Percentiles rank a stretch among this genome's conserved stretches.
These are phyloP conservation scores for Plestiodon gilberti DNA, from an alignment of 2,113 vertebrate genomes.

Conservation along the genomic window DNA sequence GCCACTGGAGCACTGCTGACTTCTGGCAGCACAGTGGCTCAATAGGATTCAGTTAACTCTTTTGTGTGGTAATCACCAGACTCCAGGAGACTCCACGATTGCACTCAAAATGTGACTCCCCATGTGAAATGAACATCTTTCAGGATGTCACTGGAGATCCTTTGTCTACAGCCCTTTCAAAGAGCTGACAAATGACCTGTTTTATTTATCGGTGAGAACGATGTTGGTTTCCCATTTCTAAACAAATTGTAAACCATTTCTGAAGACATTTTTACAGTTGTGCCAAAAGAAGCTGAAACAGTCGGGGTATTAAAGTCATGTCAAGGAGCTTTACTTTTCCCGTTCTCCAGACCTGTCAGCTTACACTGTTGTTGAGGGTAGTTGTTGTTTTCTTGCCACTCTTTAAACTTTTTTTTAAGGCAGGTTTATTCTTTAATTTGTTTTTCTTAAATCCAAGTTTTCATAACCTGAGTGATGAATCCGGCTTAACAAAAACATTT, in stretches of 20 bases:
- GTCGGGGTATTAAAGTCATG: constrained; percentile 40
- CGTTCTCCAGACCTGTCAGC: constrained; percentile 44
- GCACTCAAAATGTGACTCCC: not conserved
- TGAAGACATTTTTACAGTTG: not conserved
- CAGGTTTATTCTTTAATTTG: not conserved
- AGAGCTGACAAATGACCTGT: not conserved
- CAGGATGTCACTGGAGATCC: not conserved
- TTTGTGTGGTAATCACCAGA: no score
- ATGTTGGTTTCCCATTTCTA: not conserved
- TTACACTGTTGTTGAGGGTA: not conserved
- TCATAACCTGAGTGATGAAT: constrained; percentile 63
- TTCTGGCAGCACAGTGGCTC: not conserved
- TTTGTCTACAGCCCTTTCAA: not conserved
- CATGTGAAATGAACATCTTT: not conserved
- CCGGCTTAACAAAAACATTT: constrained; percentile 63
- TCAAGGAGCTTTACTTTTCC: constrained; percentile 38
- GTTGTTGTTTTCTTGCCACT: constrained; percentile 1
- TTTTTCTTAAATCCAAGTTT: constrained; percentile 46
- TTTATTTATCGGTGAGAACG: not conserved
- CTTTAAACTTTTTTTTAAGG: not conserved
- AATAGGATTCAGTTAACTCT: not conserved
- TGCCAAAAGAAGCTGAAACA: constrained; percentile 22
- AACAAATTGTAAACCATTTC: not conserved
- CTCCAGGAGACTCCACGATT: not conserved
- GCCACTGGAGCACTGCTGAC: no score